Base-by-base conservation (phyloP, 2,888 invertebrate species). In the Reticulitermes lucifugus region DNA sequence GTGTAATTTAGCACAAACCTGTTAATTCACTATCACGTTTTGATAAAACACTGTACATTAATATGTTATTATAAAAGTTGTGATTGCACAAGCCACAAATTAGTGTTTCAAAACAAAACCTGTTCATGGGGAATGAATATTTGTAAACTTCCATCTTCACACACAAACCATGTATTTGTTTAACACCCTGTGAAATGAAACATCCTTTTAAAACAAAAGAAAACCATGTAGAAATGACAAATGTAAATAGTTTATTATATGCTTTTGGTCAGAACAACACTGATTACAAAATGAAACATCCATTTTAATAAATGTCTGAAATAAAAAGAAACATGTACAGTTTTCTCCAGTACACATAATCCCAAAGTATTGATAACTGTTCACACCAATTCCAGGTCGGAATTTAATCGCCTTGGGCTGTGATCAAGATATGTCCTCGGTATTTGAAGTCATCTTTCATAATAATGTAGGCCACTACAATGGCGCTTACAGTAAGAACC, bases 391-490 rank as follows among this genome's bases (percentile, higher is more conserved):
- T 55, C 14, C 55, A 55, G 55, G 55, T 55, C 14, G 2, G 2
- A 55, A 35, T 21, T 77, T 79, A 84, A 70, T 87, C 87, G 59
- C 86, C 87, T 71, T 88, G 88, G 7, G 91, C 91, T 88, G 94
- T 92, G 89, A 94, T 93, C 87, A 93, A 88, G 90, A 91, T 90
- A 91, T 93, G 91, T 84, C 91, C 88, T 90, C 91, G 90, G 88
- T 91, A 91, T 88, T 91, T 90, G 89, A 92, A 94, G 89, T 94
- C 93, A 89, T 94, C 92, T 88, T 94, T 92, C 88, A 93, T 93
- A 88, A 94, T 91, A 89, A 94, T 93, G 91, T 94, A 95, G 89
- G 93, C 93, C 90, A 95, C 92, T 88, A 95, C 92, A 86, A 94
- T 94, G 87, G 93, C 92, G 87, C 94, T 92, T 85, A 93, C 94